Base-by-base conservation (phyloP, 2,797 vertebrate genomes). In the Podarcis lilfordi region DNA sequence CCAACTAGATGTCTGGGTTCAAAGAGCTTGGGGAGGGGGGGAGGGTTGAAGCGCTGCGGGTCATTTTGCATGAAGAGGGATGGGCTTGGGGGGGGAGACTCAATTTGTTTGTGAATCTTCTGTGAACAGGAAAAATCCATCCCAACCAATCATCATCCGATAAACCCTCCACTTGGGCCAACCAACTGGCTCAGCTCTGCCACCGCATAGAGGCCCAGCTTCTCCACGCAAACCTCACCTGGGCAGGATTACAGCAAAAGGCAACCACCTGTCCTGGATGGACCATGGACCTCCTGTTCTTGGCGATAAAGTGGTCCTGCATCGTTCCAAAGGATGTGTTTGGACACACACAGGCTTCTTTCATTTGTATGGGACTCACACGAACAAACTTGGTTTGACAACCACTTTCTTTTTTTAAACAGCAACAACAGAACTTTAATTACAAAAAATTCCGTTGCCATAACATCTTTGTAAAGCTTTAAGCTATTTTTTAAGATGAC, bases 381-480 rank as follows among this genome's bases (percentile, higher is more conserved):
- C 50, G 13, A 9, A 45, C 37, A 23, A 86, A 71, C 37, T 61
- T 69, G 23, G 55, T 78, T 86, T 66, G 77, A 83, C 6, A 23
- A 45, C 64, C 50, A 64, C 35, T 61, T 61, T 61, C 59, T 21
- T 35, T 82, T 29, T 80, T 37, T 11, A 45, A 74, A n/a, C 9
- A n/a, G 37, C 13, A 25, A 29, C 27, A 23, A 45, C 32, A n/a
- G 5, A 6, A 43, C 45, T 74, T 75, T 40, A 5, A 43, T 50
- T 61, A 45, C 13, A 19, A 68, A 45, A 25, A 13, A 59, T 79
- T 86, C 66, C 1, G 25, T 66, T 90, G 85, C 75, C 19, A 66
- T 86, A 79, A 64, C 55, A 86, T 78, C 75, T 55, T 78, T 90
- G 75, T 80, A 84, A 83, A 89, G 89, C 77, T 85, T 89, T 89